Percentiles rank a stretch among this genome's conserved stretches.
Evolutionary conservation across 2,888 invertebrate species (phyloP).

Genomic region (Germaria angustata): DNA sequence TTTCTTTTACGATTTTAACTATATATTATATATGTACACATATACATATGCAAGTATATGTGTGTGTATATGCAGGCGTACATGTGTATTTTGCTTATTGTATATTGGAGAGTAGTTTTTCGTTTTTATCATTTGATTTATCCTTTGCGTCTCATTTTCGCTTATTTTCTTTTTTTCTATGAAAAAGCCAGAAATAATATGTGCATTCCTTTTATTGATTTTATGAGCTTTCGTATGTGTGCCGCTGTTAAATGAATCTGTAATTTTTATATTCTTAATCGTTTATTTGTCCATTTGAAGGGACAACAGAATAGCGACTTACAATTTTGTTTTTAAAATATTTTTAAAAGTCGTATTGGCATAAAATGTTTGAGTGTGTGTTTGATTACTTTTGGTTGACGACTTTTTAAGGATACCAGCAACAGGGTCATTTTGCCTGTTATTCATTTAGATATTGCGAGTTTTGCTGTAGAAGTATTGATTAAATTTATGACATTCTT

Average conservation of each 20-base stretch:
- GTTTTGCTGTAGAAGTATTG: no score
- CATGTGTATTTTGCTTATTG: not conserved
- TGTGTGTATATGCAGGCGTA: not conserved
- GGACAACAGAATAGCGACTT: not conserved
- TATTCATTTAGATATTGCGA: no score
- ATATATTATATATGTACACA: not conserved
- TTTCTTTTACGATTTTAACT: constrained; percentile 22
- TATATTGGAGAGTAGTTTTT: not conserved
- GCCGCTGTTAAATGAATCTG: not conserved
- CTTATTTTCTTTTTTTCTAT: not conserved
- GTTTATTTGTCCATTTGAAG: not conserved
- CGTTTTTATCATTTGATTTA: constrained; percentile 13
- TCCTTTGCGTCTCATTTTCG: not conserved
- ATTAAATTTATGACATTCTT: no score
- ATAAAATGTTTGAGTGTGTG: not conserved
- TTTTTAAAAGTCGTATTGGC: not conserved
- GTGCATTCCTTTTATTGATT: constrained; percentile 53
- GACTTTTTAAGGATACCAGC: not conserved
- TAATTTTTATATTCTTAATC: not conserved
- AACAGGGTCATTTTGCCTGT: not conserved
- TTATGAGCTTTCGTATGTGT: constrained; percentile 8
- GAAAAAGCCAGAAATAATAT: constrained; percentile 18
- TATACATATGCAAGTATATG: not conserved
- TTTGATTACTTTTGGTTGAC: no score
- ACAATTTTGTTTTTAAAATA: not conserved